These are phyloP conservation scores for Aplodontia rufa DNA, from an alignment of 2,113 vertebrate genomes.

Conservation along the genomic window DNA sequence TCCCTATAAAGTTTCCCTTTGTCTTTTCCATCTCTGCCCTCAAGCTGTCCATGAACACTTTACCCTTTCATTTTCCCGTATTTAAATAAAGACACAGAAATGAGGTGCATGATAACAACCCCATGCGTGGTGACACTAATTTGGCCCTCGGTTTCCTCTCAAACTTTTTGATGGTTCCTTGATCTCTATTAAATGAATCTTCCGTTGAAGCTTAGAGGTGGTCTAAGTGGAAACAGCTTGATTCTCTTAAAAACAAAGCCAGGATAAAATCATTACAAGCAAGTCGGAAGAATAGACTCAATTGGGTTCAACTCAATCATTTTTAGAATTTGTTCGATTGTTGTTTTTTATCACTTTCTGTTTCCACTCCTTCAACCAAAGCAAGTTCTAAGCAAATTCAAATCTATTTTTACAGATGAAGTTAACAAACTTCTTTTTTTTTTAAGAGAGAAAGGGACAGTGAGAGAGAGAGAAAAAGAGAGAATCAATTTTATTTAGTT, in stretches of 20 bases:
- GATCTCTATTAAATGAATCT: not conserved
- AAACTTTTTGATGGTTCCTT: not conserved
- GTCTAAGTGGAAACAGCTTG: conserved; percentile 45
- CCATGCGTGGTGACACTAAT: not conserved
- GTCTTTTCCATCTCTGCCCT: conserved; percentile 15
- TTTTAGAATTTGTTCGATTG: conserved; percentile 41
- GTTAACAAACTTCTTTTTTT: conserved; percentile 31
- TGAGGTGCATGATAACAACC: not conserved
- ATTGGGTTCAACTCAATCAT: conserved; percentile 36
- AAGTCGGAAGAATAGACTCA: conserved; percentile 7
- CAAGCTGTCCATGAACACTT: not conserved
- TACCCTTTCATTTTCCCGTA: not conserved
- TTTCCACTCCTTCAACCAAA: conserved; percentile 40
- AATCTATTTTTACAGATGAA: conserved; percentile 51
- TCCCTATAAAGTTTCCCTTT: conserved; percentile 31
- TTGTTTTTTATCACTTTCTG: not conserved
- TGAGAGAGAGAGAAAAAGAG: too few relatives aligned
- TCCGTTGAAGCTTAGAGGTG: not conserved
- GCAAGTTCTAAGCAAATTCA: conserved; percentile 37
- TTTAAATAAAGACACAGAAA: conserved; percentile 34
- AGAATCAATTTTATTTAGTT: too few relatives aligned
- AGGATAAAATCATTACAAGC: conserved; percentile 29
- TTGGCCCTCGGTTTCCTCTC: conserved; percentile 40
- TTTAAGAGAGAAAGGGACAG: too few relatives aligned
- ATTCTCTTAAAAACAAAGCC: not conserved